Evolutionary conservation across 2,113 vertebrate species (phyloP).

Genomic region (Phaethornis superciliosus): DNA sequence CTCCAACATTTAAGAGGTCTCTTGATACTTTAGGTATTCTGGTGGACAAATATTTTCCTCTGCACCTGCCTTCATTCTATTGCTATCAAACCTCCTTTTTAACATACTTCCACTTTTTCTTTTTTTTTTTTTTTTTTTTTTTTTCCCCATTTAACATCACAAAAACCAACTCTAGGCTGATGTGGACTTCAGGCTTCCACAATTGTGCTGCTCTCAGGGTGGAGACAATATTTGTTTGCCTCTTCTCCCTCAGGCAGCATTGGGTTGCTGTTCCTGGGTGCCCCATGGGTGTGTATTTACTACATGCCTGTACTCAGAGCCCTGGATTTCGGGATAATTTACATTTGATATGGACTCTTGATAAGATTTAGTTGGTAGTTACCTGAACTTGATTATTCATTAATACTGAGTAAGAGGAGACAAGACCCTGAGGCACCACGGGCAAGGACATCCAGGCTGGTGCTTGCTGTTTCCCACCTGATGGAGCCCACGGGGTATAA

Average conservation of each 20-base stretch:
- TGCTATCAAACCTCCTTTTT: background rate
- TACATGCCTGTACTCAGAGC: background rate
- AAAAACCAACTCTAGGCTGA: background rate
- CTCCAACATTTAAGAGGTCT: background rate
- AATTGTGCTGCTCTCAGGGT: background rate
- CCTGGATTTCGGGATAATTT: background rate
- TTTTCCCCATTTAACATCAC: background rate
- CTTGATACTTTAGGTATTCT: background rate
- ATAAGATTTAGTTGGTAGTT: background rate
- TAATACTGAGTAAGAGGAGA: background rate
- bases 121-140: background rate
- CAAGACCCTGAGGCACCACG: accelerated
- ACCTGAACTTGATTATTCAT: background rate
- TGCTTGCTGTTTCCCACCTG: background rate
- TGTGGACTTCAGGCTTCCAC: background rate
- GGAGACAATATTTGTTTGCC: background rate
- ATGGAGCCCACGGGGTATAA: background rate
- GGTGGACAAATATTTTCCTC: background rate
- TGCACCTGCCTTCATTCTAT: background rate
- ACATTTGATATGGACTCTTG: background rate
- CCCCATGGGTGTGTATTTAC: background rate
- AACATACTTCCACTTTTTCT: background rate
- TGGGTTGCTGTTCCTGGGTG: background rate
- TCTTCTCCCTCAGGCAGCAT: background rate
- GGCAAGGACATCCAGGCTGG: background rate